phyloP scores from a whole-genome alignment of 2,888 invertebrate species.

The Hyalella azteca region DNA sequence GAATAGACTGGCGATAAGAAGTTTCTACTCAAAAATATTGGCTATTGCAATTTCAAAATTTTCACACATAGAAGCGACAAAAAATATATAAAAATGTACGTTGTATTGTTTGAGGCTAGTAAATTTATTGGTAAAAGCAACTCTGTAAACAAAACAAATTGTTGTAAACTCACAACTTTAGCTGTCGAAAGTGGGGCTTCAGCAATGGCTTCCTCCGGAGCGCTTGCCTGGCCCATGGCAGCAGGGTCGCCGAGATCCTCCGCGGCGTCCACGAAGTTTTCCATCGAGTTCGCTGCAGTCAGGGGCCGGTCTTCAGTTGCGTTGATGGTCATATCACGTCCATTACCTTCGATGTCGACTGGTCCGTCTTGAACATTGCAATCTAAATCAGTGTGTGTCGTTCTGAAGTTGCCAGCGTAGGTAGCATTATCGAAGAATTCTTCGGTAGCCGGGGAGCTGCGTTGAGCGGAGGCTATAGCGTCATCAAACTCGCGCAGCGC shows the following conservation, averaged over 20 bases:
- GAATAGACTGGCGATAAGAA: no score
- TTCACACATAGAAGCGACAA: no score
- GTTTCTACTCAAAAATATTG: no score
- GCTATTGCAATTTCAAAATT: no score
- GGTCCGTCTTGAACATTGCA: neutral
- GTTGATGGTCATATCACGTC: no score
- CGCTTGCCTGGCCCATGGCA: constrained; percentile 34
- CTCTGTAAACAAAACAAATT: no score
- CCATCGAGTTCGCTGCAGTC: neutral
- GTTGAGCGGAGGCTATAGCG: neutral
- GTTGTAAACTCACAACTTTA: constrained; percentile 42
- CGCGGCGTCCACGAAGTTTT: constrained; percentile 11
- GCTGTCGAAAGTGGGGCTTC: no score
- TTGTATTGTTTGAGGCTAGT: no score
- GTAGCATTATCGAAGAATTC: neutral
- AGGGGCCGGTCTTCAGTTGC: neutral
- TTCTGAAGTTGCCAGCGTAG: no score
- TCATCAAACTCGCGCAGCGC: constrained; percentile 18
- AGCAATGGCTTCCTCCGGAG: constrained; percentile 42
- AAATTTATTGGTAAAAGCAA: no score
- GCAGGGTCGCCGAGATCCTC: neutral
- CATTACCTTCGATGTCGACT: neutral
- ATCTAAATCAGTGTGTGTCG: no score
- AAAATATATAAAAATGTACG: no score
- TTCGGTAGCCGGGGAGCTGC: neutral